Base-by-base conservation (phyloP, 2,797 vertebrate genomes). In the Mustela erminea region DNA sequence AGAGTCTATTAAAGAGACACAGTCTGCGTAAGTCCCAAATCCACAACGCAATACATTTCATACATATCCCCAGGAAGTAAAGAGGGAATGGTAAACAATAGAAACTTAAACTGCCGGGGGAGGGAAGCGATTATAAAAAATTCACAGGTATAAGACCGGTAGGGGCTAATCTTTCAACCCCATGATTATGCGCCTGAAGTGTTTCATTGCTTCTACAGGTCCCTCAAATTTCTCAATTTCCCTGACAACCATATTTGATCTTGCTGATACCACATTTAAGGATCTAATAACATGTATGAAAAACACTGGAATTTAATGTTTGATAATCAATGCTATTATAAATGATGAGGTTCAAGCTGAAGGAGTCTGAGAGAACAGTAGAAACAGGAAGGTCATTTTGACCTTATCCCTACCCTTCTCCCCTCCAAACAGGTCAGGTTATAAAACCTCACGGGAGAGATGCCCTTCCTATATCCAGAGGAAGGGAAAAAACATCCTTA, bases 1-100 rank as follows among this genome's bases (percentile, higher is more conserved):
- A 78, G 68, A 64, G 32, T 86, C 87, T 93, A 86, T 62, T 81
- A 88, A 23, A 77, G 52, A 95, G 21, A 92, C 32, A 25, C 1
- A 17, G 46, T 72, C 46, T 85, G 21, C 23, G 15, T 74, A 96
- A 94, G 11, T 32, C 56, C 46, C 85, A 78, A 95, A 95, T 92
- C 46, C 52, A 91, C n/a, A 89, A 80, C 32, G 20, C 15, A 95
- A 75, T 58, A 87, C 20, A 87, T 80, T 83, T 78, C 70, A 62
- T 25, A 82, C 9, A 54, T 43, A 70, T 62, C 56, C 54, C 62
- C 25, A 84, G 68, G 75, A 74, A 85, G n/a, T 64, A 89, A 93
- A 81, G 66, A 86, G 49, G 32, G 78, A 95, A 84, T 29, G 14
- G 13, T 64, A 86, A 97, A 96, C 27, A 35, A 60, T 13, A 83